phyloP scores from a whole-genome alignment of 2,797 vertebrate genomes.

The Hemibagrus guttatus region DNA sequence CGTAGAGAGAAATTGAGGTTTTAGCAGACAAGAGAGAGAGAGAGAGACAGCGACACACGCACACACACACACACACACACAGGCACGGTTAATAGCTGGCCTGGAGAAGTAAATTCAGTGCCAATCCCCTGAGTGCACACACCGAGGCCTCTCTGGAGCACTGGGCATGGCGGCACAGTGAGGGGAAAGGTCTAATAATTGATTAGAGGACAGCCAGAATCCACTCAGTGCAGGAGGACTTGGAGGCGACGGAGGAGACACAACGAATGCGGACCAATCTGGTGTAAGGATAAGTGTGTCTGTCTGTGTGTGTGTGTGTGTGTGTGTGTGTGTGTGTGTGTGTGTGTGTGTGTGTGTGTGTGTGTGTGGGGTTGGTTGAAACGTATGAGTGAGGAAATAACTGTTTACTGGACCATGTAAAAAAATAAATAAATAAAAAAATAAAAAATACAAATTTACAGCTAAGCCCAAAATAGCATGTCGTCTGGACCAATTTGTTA shows the following conservation, averaged over 20 bases:
- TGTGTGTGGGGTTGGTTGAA: not conserved
- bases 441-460: too few relatives aligned
- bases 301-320: not conserved
- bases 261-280: not conserved
- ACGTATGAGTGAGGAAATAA: not conserved
- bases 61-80: conserved; percentile 30
- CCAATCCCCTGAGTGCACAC: conserved; percentile 63
- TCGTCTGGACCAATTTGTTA: not conserved
- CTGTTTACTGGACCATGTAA: not conserved
- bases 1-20: conserved; percentile 76
- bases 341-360: not conserved
- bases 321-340: not conserved
- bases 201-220: conserved; percentile 68
- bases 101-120: conserved; percentile 62
- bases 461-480: not conserved
- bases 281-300: not conserved
- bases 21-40: conserved; percentile 66
- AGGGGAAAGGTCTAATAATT: conserved; percentile 61
- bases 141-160: conserved; percentile 60
- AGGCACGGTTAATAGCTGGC: conserved; percentile 74
- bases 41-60: conserved; percentile 15
- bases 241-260: conserved; percentile 42
- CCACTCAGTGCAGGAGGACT: conserved; percentile 59
- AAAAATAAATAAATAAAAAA: too few relatives aligned
- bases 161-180: conserved; percentile 54